A percentile compares a stretch with the other conserved stretches of the same genome.
phyloP scores from a whole-genome alignment of 2,113 vertebrate genomes.

The Peromyscus leucopus region DNA sequence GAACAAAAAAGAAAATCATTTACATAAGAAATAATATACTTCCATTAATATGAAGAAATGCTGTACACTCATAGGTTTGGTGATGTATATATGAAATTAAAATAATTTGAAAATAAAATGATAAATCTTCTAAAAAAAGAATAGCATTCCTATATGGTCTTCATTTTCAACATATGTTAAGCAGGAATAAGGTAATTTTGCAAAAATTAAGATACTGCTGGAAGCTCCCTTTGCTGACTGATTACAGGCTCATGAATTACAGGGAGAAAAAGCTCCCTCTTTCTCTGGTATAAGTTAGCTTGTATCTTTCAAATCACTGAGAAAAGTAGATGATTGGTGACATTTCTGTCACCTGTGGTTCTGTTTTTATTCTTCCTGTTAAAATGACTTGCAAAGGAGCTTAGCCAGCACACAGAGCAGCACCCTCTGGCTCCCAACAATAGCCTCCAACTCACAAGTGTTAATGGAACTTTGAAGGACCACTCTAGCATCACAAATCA shows the following conservation, averaged over 20 bases:
- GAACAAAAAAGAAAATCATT: conserved; percentile 60
- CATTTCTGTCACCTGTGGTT: background rate
- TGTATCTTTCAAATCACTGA: background rate
- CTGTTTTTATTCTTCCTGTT: background rate
- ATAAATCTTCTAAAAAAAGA: background rate
- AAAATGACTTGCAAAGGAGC: background rate
- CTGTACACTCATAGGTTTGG: background rate
- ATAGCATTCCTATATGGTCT: background rate
- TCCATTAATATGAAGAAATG: background rate
- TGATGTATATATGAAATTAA: background rate
- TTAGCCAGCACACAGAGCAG: background rate
- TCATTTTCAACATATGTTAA: background rate
- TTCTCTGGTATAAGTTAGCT: background rate
- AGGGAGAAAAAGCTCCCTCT: background rate
- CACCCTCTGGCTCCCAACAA: background rate
- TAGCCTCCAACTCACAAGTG: background rate
- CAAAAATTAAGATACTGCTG: background rate
- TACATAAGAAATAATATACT: background rate
- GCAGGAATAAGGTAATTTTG: background rate
- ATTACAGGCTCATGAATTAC: background rate
- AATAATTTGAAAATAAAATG: background rate
- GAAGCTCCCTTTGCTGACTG: background rate
- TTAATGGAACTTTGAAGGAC: background rate
- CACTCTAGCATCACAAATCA: background rate
- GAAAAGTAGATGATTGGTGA: background rate